A percentile compares a stretch with the other conserved stretches of the same genome.
phyloP scores from a whole-genome alignment of 2,797 vertebrate species.

The Petrocephalus sullivani region DNA sequence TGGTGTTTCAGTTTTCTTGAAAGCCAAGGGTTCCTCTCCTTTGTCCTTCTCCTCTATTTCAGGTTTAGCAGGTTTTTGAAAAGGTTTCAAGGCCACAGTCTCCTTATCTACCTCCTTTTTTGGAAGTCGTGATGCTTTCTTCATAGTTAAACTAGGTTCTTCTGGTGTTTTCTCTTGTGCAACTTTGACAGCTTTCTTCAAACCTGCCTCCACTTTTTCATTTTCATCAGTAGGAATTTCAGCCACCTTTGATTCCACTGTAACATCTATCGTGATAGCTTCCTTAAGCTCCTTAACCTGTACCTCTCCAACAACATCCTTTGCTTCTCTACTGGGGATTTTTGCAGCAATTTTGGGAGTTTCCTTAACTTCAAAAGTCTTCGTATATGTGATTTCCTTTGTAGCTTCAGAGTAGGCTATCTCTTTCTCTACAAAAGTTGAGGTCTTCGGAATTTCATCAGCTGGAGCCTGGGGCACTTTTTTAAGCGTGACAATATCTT shows the following conservation, averaged over 20 bases:
- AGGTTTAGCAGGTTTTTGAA: constrained; percentile 54
- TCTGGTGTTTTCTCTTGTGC: constrained; percentile 48
- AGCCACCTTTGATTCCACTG: not conserved
- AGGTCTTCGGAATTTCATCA: constrained; percentile 43
- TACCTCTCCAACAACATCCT: constrained; percentile 40
- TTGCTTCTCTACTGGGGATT: constrained; percentile 42
- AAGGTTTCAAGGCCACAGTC: constrained; percentile 62
- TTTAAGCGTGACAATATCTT: constrained; percentile 57
- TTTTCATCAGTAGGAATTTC: constrained; percentile 44
- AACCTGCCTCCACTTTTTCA: constrained; percentile 38
- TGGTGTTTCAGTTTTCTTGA: constrained; percentile 49
- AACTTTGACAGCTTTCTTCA: constrained; percentile 51
- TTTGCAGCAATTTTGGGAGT: constrained; percentile 40
- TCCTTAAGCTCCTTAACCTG: constrained; percentile 34
- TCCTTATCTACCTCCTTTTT: constrained; percentile 54
- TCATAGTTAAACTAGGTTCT: constrained; percentile 42
- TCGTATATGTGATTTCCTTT: constrained; percentile 45
- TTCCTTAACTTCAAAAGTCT: constrained; percentile 44
- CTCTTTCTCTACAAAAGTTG: constrained; percentile 42
- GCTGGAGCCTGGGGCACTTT: constrained; percentile 54
- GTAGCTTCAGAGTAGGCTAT: constrained; percentile 43
- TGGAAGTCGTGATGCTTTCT: constrained; percentile 61
- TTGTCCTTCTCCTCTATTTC: constrained; percentile 46
- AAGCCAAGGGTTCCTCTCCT: constrained; percentile 46
- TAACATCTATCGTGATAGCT: constrained; percentile 38